Evolutionary conservation across 2,113 vertebrate species (phyloP).

Genomic region (Formicarius rufipectus): DNA sequence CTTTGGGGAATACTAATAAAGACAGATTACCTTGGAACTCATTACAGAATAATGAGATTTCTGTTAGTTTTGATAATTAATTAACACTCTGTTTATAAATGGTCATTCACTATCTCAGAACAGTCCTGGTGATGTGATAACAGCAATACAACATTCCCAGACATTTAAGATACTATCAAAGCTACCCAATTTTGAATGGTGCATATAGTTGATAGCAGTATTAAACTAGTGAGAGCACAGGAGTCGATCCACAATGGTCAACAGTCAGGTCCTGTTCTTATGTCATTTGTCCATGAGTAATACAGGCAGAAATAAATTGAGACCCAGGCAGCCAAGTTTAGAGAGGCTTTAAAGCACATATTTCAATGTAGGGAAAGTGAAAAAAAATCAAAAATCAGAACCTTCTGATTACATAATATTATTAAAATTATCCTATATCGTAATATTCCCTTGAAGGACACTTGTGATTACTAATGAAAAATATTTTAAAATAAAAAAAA

Average conservation of each 20-base stretch:
- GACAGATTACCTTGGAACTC: neutral
- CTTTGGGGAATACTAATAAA: conserved; percentile 12
- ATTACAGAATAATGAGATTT: neutral
- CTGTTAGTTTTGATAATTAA: neutral
- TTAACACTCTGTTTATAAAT: neutral
- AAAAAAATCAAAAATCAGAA: neutral
- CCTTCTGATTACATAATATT: rapidly evolving
- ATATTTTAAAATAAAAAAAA: neutral
- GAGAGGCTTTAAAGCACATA: neutral
- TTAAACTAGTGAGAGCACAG: neutral
- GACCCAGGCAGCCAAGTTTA: neutral
- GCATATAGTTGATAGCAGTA: no score
- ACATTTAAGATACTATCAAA: neutral
- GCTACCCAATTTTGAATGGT: neutral
- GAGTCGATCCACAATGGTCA: neutral
- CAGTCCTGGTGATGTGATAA: neutral
- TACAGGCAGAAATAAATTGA: neutral
- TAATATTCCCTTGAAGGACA: neutral
- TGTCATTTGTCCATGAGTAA: neutral
- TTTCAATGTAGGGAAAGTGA: neutral
- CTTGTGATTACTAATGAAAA: neutral
- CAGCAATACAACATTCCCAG: neutral
- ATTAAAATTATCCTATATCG: neutral
- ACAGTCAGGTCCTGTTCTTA: neutral
- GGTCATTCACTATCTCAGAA: neutral